These are phyloP conservation scores for Gadopsis marmoratus DNA, from an alignment of 2,797 vertebrate species.

Conservation along the genomic window DNA sequence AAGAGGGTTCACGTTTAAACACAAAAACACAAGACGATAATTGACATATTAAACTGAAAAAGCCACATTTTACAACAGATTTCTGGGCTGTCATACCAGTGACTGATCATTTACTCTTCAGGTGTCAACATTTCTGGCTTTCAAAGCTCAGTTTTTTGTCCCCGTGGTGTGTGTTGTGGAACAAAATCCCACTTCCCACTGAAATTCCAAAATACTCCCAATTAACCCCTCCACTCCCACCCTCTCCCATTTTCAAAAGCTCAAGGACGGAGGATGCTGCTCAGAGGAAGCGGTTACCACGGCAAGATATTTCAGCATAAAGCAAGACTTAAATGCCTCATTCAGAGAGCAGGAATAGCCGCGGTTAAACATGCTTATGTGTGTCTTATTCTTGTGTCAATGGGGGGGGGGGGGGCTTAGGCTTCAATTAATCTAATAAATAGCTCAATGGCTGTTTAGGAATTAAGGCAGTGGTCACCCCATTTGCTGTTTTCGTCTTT, in stretches of 20 bases:
- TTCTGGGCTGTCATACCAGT: slow-evolving; percentile 22
- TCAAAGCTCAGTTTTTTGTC: slow-evolving; percentile 6
- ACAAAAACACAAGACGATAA: slow-evolving; percentile 8
- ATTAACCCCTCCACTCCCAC: slow-evolving; percentile 46
- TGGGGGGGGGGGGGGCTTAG: background rate
- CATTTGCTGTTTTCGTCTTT: background rate
- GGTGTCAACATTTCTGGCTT: slow-evolving; percentile 42
- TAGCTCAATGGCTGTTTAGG: background rate
- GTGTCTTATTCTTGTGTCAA: slow-evolving; percentile 5
- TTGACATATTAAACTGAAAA: slow-evolving; percentile 3
- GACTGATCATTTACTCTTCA: slow-evolving; percentile 48
- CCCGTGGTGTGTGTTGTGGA: slow-evolving; percentile 43
- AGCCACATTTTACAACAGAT: slow-evolving; percentile 1
- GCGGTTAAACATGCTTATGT: slow-evolving; percentile 18
- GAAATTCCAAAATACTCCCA: slow-evolving; percentile 63
- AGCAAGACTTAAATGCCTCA: slow-evolving; percentile 35
- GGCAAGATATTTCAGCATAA: slow-evolving; percentile 45
- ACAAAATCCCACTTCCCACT: slow-evolving; percentile 51
- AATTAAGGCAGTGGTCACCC: background rate
- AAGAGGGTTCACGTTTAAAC: background rate
- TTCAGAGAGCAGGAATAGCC: slow-evolving; percentile 32
- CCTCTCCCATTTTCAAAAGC: slow-evolving; percentile 56
- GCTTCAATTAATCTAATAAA: background rate
- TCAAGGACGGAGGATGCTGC: slow-evolving; percentile 48
- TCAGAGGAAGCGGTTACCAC: slow-evolving; percentile 59